Percentiles rank a stretch among this genome's conserved stretches.
Conservation (phyloP, 1,140 invertebrate species). For the Euwallacea fornicatus region DNA sequence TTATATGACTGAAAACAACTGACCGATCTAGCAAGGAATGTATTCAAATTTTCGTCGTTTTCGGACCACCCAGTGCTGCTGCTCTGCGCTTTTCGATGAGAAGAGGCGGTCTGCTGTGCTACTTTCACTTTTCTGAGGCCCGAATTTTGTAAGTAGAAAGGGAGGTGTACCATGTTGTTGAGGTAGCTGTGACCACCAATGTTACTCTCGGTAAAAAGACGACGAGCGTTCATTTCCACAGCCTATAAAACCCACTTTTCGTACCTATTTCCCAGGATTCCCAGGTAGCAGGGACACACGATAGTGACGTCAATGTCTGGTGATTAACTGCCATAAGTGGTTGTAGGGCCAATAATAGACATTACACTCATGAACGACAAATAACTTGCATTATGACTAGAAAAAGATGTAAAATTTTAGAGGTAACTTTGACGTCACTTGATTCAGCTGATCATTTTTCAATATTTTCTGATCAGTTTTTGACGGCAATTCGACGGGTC, state of each 20-base stretch:
- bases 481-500: too few relatives aligned
- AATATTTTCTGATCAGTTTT: too few relatives aligned
- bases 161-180: conserved; percentile 94
- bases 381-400: too few relatives aligned
- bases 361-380: too few relatives aligned
- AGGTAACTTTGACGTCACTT: too few relatives aligned
- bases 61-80: conserved; percentile 41
- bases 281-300: too few relatives aligned
- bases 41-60: conserved; percentile 56
- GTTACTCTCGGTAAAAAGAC: conserved; percentile 84
- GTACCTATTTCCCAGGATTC: too few relatives aligned
- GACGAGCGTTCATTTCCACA: conserved; percentile 87
- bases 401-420: too few relatives aligned
- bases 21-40: conserved; percentile 47
- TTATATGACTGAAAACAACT: conserved; percentile 13
- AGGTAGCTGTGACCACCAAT: conserved; percentile 93
- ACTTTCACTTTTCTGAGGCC: conserved; percentile 85
- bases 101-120: conserved; percentile 76
- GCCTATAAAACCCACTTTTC: conserved; percentile 60
- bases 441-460: too few relatives aligned
- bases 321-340: too few relatives aligned
- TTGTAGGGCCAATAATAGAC: too few relatives aligned
- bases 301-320: too few relatives aligned
- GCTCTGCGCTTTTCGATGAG: conserved; percentile 45
- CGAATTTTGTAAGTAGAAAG: conserved; percentile 97